Evolutionary conservation across 2,113 vertebrate species (phyloP).

Genomic region (Chrysochloris asiatica): DNA sequence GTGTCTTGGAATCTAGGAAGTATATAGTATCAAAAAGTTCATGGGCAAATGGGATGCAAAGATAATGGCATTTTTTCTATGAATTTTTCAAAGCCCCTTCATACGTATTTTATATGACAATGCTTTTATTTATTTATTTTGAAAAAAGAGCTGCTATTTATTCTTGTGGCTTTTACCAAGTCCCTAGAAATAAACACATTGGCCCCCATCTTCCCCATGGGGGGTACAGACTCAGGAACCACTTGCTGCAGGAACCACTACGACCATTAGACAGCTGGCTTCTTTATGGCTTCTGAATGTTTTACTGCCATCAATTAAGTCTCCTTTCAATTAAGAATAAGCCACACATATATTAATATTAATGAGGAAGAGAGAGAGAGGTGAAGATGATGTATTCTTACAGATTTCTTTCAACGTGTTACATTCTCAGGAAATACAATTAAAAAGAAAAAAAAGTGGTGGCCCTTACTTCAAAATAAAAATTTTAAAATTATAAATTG

Average conservation of each 20-base stretch:
- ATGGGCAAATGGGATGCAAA: no score
- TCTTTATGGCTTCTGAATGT: slow-evolving; percentile 10
- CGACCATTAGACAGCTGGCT: not conserved
- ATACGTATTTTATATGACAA: not conserved
- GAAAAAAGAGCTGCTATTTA: not conserved
- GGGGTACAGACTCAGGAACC: not conserved
- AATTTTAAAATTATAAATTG: slow-evolving; percentile 50
- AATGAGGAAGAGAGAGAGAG: slow-evolving; percentile 23
- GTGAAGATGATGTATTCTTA: not conserved
- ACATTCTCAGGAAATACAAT: not conserved
- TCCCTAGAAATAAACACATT: not conserved
- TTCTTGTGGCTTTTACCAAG: not conserved
- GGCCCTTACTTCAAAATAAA: slow-evolving; percentile 36
- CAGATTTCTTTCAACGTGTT: not conserved
- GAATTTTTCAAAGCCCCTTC: no score
- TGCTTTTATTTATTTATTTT: no score
- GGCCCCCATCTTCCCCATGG: not conserved
- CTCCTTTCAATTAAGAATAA: not conserved
- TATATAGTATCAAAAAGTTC: no score
- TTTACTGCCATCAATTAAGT: slow-evolving; percentile 48
- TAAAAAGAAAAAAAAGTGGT: not conserved
- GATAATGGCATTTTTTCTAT: no score
- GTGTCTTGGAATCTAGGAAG: not conserved
- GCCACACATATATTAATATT: slow-evolving; percentile 17
- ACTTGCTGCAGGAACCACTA: not conserved